Conservation (phyloP, 2,888 invertebrate genomes). For the Ernsta delagoae region DNA sequence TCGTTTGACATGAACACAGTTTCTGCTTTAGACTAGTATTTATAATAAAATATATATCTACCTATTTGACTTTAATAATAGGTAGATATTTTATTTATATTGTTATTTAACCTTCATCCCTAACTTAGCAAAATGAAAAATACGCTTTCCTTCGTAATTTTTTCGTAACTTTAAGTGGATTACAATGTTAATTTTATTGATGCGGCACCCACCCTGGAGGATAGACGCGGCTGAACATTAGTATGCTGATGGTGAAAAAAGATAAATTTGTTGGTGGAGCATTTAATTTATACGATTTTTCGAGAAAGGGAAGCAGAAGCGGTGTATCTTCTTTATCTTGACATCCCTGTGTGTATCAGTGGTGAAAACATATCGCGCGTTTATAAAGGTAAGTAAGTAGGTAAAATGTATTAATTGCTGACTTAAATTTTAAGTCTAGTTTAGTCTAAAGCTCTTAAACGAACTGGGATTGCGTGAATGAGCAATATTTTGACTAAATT, state of each 20-base stretch:
- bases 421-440: not conserved
- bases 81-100: not conserved
- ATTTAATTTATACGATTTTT: conserved; percentile 80
- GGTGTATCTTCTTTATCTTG: conserved; percentile 33
- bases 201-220: conserved; percentile 64
- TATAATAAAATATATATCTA: too few relatives aligned
- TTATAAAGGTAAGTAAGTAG: not conserved
- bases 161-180: conserved; percentile 77
- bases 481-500: too few relatives aligned
- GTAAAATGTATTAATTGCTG: not conserved
- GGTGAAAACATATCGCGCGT: conserved; percentile 21
- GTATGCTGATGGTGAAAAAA: conserved; percentile 82
- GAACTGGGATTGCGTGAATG: too few relatives aligned
- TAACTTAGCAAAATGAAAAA: conserved; percentile 43
- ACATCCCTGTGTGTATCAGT: conserved; percentile 15
- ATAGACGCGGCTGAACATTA: conserved; percentile 64
- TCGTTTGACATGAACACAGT: too few relatives aligned
- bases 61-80: not conserved
- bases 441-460: too few relatives aligned
- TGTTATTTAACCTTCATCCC: not conserved
- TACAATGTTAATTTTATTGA: conserved; percentile 80
- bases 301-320: conserved; percentile 40
- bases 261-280: conserved; percentile 80
- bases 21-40: too few relatives aligned
- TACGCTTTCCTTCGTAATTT: conserved; percentile 70